These are phyloP conservation scores for Bembecia ichneumoniformis DNA, from an alignment of 2,888 invertebrate genomes.

Conservation along the genomic window DNA sequence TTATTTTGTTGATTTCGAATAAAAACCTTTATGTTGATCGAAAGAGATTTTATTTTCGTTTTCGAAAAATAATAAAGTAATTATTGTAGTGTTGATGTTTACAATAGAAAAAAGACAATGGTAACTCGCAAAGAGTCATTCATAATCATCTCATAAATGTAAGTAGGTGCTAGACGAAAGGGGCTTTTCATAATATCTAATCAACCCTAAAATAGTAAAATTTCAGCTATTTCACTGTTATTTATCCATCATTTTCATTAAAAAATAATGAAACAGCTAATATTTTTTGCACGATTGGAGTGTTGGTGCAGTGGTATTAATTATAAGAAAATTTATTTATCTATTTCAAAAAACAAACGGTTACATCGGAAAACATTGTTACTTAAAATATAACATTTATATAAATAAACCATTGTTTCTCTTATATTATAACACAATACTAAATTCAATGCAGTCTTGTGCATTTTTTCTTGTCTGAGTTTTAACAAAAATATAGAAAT, in stretches of 20 bases:
- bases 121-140: constrained; percentile 1
- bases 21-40: constrained; percentile 1
- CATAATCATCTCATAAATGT: constrained; percentile 1
- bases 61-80: constrained; percentile 1
- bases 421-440: neutral
- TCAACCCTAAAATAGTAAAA: constrained; percentile 1
- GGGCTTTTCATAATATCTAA: constrained; percentile 1
- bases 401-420: neutral
- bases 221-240: constrained; percentile 1
- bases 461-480: constrained; percentile 1
- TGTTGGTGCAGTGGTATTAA: constrained; percentile 1
- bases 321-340: constrained; percentile 1
- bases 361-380: constrained; percentile 1
- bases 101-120: constrained; percentile 1
- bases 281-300: constrained; percentile 1
- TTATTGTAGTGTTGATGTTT: constrained; percentile 1
- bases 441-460: neutral
- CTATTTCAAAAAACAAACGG: constrained; percentile 1
- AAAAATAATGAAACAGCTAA: constrained; percentile 1
- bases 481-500: constrained; percentile 1
- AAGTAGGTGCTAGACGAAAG: constrained; percentile 1
- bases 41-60: constrained; percentile 1
- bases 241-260: no score
- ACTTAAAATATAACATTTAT: constrained; percentile 1
- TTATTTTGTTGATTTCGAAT: constrained; percentile 1